Evolutionary conservation across 1,140 invertebrate species (phyloP).

Genomic region (Gryon sp.): DNA sequence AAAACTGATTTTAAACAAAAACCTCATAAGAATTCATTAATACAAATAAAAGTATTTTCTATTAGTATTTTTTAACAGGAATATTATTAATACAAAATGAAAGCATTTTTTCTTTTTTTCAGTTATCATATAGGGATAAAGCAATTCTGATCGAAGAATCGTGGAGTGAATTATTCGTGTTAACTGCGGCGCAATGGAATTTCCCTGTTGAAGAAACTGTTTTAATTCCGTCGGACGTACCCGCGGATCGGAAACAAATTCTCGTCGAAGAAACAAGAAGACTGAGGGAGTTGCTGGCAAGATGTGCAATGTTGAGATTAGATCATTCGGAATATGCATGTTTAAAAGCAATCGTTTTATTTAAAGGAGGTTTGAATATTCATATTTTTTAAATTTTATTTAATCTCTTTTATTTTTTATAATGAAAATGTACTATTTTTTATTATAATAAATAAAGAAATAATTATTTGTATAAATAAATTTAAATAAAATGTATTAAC

Average conservation of each 20-base stretch:
- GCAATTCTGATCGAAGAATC: slow-evolving; percentile 86
- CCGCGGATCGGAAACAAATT: slow-evolving; percentile 72
- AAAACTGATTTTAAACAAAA: too few species aligned
- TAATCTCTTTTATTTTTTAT: too few species aligned
- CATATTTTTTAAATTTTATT: too few species aligned
- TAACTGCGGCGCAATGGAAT: slow-evolving; percentile 89
- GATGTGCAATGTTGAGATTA: slow-evolving; percentile 83
- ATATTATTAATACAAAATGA: too few species aligned
- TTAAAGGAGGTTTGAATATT: slow-evolving; percentile 86
- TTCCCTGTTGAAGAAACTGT: slow-evolving; percentile 84
- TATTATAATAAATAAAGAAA: too few species aligned
- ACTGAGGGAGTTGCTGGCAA: slow-evolving; percentile 83
- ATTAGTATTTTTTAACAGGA: too few species aligned
- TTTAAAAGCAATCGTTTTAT: slow-evolving; percentile 89
- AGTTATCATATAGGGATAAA: slow-evolving; percentile 87
- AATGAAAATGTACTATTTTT: too few species aligned
- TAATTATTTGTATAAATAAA: too few species aligned
- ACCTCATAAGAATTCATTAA: too few species aligned
- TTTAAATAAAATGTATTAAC: too few species aligned
- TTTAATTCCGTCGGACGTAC: slow-evolving; percentile 67
- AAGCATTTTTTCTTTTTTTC: slow-evolving; percentile 41
- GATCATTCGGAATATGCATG: slow-evolving; percentile 92
- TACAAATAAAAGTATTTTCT: too few species aligned
- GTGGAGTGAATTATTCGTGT: slow-evolving; percentile 92
- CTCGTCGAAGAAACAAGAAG: slow-evolving; percentile 80